Conservation (phyloP, 2,888 invertebrate species). For the Hirtodrosophila confusa region DNA sequence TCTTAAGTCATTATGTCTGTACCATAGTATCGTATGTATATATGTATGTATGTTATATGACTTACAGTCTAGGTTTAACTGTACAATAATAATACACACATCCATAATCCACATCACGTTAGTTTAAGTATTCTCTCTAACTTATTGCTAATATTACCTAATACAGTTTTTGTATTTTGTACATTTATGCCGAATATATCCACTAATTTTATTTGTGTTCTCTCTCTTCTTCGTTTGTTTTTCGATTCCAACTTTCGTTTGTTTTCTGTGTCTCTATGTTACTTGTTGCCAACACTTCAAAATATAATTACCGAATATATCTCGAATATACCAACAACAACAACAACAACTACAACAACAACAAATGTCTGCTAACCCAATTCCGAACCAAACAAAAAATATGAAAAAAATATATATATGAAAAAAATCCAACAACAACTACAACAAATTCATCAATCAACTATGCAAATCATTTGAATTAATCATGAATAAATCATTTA, state of each 20-base stretch:
- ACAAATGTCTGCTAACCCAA: constrained; percentile 59
- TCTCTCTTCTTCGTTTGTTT: constrained; percentile 71
- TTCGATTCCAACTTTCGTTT: constrained; percentile 63
- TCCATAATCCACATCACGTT: constrained; percentile 28
- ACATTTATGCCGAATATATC: constrained; percentile 57
- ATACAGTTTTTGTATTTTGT: constrained; percentile 32
- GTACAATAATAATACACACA: constrained; percentile 1
- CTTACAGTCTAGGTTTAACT: constrained; percentile 27
- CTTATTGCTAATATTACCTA: constrained; percentile 34
- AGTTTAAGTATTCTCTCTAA: constrained; percentile 39
- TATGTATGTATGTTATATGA: constrained; percentile 34
- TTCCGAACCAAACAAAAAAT: constrained; percentile 14
- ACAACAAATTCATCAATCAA: constrained; percentile 54
- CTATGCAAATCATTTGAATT: constrained; percentile 40
- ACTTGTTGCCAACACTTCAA: constrained; percentile 45
- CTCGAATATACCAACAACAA: constrained; percentile 37
- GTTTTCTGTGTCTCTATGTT: constrained; percentile 49
- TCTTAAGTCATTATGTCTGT: constrained; percentile 38
- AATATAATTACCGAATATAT: constrained; percentile 36
- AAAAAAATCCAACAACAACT: constrained; percentile 8
- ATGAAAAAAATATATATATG: background rate
- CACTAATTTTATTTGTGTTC: constrained; percentile 78
- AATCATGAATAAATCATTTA: constrained; percentile 44
- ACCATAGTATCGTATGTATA: constrained; percentile 17
- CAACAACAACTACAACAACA: constrained; percentile 46